Evolutionary conservation across 2,797 vertebrate species (phyloP).

Genomic region (Cheracebus regulus): DNA sequence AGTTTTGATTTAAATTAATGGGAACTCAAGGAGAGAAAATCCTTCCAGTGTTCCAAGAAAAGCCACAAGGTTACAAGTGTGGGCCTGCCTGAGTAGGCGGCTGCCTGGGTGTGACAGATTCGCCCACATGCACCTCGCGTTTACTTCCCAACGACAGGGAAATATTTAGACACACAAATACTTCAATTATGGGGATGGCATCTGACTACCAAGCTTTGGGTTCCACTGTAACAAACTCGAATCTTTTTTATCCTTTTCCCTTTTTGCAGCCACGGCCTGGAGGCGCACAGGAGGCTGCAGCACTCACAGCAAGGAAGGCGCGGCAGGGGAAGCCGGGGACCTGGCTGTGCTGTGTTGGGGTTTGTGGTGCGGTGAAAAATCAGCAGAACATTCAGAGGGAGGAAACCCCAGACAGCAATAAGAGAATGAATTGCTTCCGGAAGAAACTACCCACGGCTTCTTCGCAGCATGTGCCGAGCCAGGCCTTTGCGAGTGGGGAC

Average conservation of each 20-base stretch:
- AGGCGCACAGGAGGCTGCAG: accelerated
- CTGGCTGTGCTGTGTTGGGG: too few relatives aligned
- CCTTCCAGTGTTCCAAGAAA: background rate
- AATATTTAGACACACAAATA: background rate
- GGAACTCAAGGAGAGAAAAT: conserved; percentile 45
- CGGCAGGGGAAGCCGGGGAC: accelerated
- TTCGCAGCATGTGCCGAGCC: background rate
- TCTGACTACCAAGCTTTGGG: background rate
- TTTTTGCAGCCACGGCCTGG: background rate
- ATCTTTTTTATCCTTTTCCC: background rate
- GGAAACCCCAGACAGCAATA: background rate
- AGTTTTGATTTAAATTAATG: conserved; percentile 61
- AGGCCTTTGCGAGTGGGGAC: accelerated
- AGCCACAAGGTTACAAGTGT: background rate
- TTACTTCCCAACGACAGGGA: background rate
- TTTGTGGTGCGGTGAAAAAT: background rate
- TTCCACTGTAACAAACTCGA: background rate
- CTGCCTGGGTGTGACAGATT: background rate
- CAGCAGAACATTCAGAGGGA: background rate
- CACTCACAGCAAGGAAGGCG: accelerated
- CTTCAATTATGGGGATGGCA: background rate
- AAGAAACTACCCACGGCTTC: background rate
- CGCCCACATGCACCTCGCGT: accelerated
- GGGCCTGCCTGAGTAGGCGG: too few relatives aligned
- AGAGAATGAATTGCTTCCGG: background rate